Evolutionary conservation across 2,113 vertebrate genomes (phyloP).

Genomic region (Tamias sibiricus): DNA sequence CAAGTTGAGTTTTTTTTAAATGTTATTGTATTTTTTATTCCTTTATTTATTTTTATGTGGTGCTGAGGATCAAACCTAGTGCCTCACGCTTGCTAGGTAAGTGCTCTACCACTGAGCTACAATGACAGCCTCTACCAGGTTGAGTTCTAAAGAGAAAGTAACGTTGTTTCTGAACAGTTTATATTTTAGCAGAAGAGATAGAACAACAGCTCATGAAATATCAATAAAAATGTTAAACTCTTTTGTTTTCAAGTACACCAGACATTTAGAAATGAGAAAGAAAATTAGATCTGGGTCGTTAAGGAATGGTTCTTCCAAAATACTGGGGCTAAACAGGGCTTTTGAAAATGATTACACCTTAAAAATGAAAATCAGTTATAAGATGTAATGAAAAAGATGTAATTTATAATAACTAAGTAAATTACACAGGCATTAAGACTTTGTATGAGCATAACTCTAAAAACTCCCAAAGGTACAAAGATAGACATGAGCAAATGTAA

Average conservation of each 20-base stretch:
- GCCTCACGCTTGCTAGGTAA: no score
- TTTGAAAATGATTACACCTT: conserved; percentile 7
- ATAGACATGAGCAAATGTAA: not conserved
- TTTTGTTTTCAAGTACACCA: not conserved
- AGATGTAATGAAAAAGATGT: not conserved
- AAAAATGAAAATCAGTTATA: not conserved
- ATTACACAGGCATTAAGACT: not conserved
- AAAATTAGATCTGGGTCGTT: not conserved
- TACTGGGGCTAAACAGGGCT: not conserved
- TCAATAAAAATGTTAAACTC: not conserved
- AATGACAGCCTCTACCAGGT: not conserved
- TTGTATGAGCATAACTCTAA: not conserved
- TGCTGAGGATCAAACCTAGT: no score
- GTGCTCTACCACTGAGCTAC: no score
- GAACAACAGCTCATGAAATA: not conserved
- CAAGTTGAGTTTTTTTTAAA: no score
- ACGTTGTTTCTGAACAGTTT: not conserved
- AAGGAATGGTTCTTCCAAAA: not conserved
- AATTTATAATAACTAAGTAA: not conserved
- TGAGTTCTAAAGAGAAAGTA: not conserved
- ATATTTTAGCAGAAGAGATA: not conserved
- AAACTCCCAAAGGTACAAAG: not conserved
- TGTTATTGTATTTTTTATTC: no score
- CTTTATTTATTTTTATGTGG: no score
- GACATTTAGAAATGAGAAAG: conserved; percentile 3